These are phyloP conservation scores for Cephus nigrinus DNA, from an alignment of 2,888 invertebrate species.

Conservation along the genomic window DNA sequence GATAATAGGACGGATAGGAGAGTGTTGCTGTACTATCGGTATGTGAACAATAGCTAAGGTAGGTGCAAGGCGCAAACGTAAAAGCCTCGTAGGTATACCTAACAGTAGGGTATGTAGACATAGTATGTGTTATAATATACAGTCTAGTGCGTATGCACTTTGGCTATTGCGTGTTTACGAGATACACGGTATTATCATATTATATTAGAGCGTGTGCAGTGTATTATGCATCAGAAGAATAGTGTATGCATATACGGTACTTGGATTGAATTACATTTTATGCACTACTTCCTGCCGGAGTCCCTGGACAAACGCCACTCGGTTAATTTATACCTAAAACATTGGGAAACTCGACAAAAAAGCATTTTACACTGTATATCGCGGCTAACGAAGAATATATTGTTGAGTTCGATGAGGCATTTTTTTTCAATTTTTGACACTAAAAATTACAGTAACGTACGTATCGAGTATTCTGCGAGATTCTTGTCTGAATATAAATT, in stretches of 20 bases:
- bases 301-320: neutral
- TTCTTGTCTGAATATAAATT: neutral
- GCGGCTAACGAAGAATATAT: neutral
- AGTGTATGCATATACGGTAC: conserved; percentile 7
- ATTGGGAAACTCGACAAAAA: neutral
- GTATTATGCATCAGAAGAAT: neutral
- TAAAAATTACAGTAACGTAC: neutral
- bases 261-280: conserved; percentile 23
- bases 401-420: neutral
- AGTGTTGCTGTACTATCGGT: neutral
- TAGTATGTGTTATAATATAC: neutral
- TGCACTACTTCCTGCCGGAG: conserved; percentile 18
- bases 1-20: neutral
- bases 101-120: neutral
- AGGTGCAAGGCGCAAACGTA: neutral
- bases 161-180: conserved; percentile 11
- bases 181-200: neutral
- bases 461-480: neutral
- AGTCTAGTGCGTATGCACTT: neutral
- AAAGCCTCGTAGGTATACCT: neutral
- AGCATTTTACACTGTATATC: neutral
- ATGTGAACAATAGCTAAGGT: neutral
- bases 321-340: neutral
- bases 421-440: too few relatives aligned
- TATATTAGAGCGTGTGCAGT: conserved; percentile 11